Conservation (phyloP, 2,888 invertebrate genomes). For the Ornithoptera priamus region DNA sequence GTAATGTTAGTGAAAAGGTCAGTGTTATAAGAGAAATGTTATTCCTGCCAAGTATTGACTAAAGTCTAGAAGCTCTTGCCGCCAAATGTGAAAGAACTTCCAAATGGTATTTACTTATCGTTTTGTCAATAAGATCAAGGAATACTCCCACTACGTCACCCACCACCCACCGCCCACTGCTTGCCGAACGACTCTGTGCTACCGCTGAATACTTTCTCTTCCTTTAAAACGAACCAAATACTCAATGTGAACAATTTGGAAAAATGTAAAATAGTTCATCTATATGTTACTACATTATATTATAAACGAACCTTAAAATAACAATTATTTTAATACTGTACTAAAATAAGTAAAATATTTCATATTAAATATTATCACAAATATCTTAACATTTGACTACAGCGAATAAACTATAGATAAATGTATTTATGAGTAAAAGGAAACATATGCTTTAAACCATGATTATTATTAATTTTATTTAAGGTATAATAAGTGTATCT, state of each 20-base stretch:
- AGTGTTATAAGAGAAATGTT: slow-evolving; percentile 25
- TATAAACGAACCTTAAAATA: no score
- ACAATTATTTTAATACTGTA: no score
- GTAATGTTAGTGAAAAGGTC: no score
- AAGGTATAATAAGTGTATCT: slow-evolving; percentile 7
- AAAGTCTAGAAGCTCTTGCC: slow-evolving; percentile 38
- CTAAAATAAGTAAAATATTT: no score
- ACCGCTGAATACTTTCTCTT: slow-evolving; percentile 98
- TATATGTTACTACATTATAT: not conserved
- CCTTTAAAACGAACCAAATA: slow-evolving; percentile 81
- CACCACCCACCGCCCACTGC: slow-evolving; percentile 97
- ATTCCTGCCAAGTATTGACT: slow-evolving; percentile 51
- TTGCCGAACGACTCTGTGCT: slow-evolving; percentile 98
- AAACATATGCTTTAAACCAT: slow-evolving; percentile 15
- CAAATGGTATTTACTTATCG: slow-evolving; percentile 91
- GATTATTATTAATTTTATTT: not conserved
- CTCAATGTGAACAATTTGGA: slow-evolving; percentile 22
- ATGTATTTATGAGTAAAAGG: slow-evolving; percentile 24
- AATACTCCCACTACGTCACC: slow-evolving; percentile 99
- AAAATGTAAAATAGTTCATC: not conserved
- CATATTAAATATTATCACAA: no score
- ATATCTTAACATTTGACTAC: slow-evolving; percentile 24
- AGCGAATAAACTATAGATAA: slow-evolving; percentile 29
- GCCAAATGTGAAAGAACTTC: slow-evolving; percentile 35
- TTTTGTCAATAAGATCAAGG: slow-evolving; percentile 99